Conservation (phyloP, 2,113 vertebrate species). For the Mesocricetus auratus region DNA sequence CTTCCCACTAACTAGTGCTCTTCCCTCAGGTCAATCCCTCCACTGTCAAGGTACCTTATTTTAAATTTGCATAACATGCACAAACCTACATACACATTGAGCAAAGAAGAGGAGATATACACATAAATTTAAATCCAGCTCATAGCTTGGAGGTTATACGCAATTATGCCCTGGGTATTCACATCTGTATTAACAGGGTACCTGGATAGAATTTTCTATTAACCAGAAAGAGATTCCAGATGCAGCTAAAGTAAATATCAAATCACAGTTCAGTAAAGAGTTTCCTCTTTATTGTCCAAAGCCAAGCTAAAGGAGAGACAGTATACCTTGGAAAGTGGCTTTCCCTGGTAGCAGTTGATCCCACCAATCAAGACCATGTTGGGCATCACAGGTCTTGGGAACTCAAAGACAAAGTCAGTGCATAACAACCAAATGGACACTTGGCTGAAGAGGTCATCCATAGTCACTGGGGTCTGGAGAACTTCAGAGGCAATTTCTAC, state of each 20-base stretch:
- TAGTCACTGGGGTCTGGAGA: slow-evolving; percentile 51
- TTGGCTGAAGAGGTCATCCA: slow-evolving; percentile 82
- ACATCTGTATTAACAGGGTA: background rate
- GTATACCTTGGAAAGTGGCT: slow-evolving; percentile 75
- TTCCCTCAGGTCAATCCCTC: background rate
- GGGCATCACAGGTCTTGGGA: slow-evolving; percentile 90
- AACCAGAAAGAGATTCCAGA: background rate
- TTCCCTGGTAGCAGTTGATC: slow-evolving; percentile 77
- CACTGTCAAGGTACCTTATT: background rate
- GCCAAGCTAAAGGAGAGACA: accelerated
- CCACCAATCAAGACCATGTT: slow-evolving; percentile 88
- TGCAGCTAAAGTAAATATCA: background rate
- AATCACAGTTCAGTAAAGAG: background rate
- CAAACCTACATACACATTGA: background rate
- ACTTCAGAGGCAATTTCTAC: slow-evolving; percentile 66
- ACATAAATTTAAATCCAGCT: background rate
- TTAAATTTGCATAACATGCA: background rate
- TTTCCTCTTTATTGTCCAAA: background rate
- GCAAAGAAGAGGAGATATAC: background rate
- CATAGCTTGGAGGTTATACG: background rate
- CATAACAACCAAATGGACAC: slow-evolving; percentile 62
- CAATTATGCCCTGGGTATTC: background rate
- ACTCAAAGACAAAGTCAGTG: slow-evolving; percentile 75
- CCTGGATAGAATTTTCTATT: background rate
- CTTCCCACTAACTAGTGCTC: background rate